Base-by-base conservation (phyloP, 2,113 vertebrate species). In the Piliocolobus tephrosceles region DNA sequence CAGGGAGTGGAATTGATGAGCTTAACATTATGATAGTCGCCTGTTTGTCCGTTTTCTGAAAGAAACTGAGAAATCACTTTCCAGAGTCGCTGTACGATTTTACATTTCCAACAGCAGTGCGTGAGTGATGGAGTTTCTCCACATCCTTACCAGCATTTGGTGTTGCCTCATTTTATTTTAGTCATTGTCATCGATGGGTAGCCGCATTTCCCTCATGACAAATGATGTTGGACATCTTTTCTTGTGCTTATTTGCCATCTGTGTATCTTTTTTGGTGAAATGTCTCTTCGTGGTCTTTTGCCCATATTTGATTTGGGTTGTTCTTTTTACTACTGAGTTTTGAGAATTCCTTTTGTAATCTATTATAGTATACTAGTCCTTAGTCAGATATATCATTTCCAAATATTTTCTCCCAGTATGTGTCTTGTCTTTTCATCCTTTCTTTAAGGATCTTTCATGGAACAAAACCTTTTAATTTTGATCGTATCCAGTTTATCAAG, bases 81-180 rank as follows among this genome's bases (percentile, higher is more conserved):
- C 47, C 38, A 38, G 5, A 75, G n/a, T 84, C 16, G 8, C 20
- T 58, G 10, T 84, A 52, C 8, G 16, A 72, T 81, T 87, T 73
- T 55, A 43, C 73, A 75, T 91, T 47, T 14, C 66, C 17, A 45
- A 14, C 9, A 75, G 32, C 68, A 87, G 3, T 80, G 5, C 73
- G 11, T 88, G 40, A 70, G 58, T 88, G 82, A 94, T 80, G n/a
- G 4, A 40, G 1, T 90, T 93, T 86, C 40, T 93, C 55, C 52
- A 8, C 55, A 73, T 79, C 23, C 18, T 94, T 45, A 10, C 43
- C 43, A 86, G 23, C 50, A 88, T 89, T 85, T 83, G 16, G 8
- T 96, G 11, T n/a, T 81, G 66, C n/a, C 58, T 78, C 35, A 76
- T 92, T 92, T 92, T 79, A 72, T 95, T 78, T 84, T 84, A 92